phyloP scores from a whole-genome alignment of 2,113 vertebrate genomes.

The Peromyscus californicus region DNA sequence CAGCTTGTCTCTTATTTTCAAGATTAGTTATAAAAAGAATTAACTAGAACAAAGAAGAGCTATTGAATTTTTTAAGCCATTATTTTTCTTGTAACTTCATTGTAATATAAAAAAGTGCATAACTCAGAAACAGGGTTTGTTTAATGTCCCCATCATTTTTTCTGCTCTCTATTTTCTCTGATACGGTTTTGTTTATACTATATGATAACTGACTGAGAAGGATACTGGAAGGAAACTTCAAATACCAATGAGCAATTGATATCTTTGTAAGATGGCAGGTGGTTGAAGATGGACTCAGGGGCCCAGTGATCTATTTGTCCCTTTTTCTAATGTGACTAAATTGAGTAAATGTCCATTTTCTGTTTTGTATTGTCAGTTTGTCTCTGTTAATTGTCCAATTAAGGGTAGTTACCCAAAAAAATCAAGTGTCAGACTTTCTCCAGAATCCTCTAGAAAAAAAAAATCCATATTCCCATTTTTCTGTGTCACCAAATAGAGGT shows the following conservation, averaged over 20 bases:
- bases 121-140: neutral
- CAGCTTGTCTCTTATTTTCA: neutral
- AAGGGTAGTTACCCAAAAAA: neutral
- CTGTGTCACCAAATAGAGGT: neutral
- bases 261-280: neutral
- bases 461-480: neutral
- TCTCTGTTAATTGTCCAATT: neutral
- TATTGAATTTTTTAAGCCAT: neutral
- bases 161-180: neutral
- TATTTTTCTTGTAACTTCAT: neutral
- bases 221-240: neutral
- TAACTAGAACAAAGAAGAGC: neutral
- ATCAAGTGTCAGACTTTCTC: neutral
- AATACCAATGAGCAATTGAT: neutral
- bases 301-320: neutral
- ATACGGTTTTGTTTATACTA: neutral
- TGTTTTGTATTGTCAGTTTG: neutral
- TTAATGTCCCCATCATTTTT: neutral
- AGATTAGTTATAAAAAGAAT: neutral
- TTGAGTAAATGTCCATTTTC: neutral
- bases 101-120: neutral
- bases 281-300: neutral
- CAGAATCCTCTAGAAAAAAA: neutral
- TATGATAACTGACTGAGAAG: neutral
- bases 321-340: neutral